phyloP scores from a whole-genome alignment of 2,888 invertebrate genomes.

The Pseudococcus jackbeardsleyi region DNA sequence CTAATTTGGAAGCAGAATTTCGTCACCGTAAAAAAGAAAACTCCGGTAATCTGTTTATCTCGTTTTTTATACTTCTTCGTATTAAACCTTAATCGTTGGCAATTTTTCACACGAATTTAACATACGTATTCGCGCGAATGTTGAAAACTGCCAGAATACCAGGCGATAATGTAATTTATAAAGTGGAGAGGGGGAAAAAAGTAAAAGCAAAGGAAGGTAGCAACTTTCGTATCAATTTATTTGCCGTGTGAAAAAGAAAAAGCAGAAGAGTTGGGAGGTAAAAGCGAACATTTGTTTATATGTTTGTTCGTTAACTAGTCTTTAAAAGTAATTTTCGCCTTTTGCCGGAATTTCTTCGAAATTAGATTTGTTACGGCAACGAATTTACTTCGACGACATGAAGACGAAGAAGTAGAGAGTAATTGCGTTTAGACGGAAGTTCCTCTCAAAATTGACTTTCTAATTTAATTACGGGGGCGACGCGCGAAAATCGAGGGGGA shows the following conservation, averaged over 20 bases:
- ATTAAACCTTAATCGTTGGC: conserved; percentile 51
- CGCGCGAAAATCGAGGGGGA: conserved; percentile 38
- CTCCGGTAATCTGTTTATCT: conserved; percentile 51
- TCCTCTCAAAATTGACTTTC: conserved; percentile 54
- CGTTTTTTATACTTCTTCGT: conserved; percentile 19
- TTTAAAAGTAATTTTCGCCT: conserved; percentile 55
- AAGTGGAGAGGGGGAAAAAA: not conserved
- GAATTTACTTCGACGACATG: conserved; percentile 31
- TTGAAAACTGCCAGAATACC: not conserved
- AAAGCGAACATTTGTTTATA: conserved; percentile 44
- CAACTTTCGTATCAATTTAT: conserved; percentile 50
- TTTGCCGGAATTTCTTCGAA: conserved; percentile 33
- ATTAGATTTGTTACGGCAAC: conserved; percentile 50
- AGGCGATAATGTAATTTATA: conserved; percentile 29
- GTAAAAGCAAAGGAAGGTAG: not conserved
- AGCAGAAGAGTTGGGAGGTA: not conserved
- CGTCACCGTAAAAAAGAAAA: not conserved
- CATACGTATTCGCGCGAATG: conserved; percentile 34
- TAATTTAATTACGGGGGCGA: conserved; percentile 41
- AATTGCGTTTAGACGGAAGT: conserved; percentile 54
- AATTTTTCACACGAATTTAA: conserved; percentile 53
- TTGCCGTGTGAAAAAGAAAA: not conserved
- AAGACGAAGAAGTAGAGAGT: conserved; percentile 45
- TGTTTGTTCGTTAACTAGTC: conserved; percentile 51
- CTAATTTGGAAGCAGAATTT: conserved; percentile 20